Evolutionary conservation across 2,888 invertebrate species (phyloP).

Genomic region (Apamea anceps): DNA sequence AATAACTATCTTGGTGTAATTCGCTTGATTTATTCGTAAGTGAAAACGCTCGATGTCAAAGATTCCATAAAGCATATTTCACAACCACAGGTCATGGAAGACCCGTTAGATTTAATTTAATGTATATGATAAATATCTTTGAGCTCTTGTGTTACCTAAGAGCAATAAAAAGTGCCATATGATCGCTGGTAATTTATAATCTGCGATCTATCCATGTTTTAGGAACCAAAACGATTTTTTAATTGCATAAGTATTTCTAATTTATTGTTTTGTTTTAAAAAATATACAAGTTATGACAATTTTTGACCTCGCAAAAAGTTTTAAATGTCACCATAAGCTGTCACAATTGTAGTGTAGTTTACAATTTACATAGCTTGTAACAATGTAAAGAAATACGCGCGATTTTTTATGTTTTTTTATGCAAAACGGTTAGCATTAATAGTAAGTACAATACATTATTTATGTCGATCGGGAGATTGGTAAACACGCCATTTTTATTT

Average conservation of each 20-base stretch:
- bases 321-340: constrained; percentile 41
- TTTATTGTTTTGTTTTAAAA: constrained; percentile 57
- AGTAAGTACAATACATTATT: constrained; percentile 75
- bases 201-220: constrained; percentile 41
- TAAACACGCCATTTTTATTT: constrained; percentile 76
- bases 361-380: constrained; percentile 4
- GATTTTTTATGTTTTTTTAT: too few species aligned
- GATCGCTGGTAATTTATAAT: constrained; percentile 49
- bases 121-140: constrained; percentile 53
- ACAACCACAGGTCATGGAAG: constrained; percentile 51
- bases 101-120: constrained; percentile 50
- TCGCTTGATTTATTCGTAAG: constrained; percentile 41
- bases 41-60: constrained; percentile 47
- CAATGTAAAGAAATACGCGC: neutral
- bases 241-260: constrained; percentile 58
- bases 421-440: constrained; percentile 71
- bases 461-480: constrained; percentile 68
- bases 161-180: constrained; percentile 56
- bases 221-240: constrained; percentile 43
- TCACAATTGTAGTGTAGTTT: neutral
- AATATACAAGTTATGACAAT: constrained; percentile 38
- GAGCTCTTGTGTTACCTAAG: constrained; percentile 41
- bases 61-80: constrained; percentile 53
- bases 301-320: constrained; percentile 40
- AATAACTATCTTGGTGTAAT: constrained; percentile 6